Evolutionary conservation across 2,113 vertebrate genomes (phyloP).

Genomic region (Datnioides undecimradiatus): DNA sequence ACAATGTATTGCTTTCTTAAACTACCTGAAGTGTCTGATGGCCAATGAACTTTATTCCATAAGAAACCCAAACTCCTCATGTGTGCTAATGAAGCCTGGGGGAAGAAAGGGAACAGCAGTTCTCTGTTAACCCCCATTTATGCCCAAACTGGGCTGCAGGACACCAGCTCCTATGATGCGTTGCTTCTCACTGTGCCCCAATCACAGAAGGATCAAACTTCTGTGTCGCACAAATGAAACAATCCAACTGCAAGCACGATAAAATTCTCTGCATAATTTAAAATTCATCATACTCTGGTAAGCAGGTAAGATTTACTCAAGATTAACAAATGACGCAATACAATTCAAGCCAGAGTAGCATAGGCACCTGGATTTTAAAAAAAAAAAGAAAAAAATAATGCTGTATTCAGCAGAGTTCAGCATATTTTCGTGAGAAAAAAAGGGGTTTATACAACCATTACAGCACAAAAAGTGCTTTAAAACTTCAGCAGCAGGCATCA

Average conservation of each 20-base stretch:
- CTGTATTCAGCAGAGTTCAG: constrained; percentile 38
- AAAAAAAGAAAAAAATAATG: constrained; percentile 5
- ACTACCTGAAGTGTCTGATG: constrained; percentile 12
- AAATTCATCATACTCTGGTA: background rate
- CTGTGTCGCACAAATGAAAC: constrained; percentile 33
- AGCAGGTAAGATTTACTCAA: background rate
- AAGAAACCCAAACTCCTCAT: constrained; percentile 44
- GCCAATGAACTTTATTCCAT: background rate
- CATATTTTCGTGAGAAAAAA: background rate
- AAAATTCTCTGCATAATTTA: background rate
- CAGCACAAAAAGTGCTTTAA: constrained; percentile 28
- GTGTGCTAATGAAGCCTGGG: constrained; percentile 6
- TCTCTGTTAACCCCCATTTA: constrained; percentile 35
- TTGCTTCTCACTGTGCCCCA: constrained; percentile 12
- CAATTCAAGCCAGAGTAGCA: constrained; percentile 40
- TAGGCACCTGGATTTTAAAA: constrained; percentile 21
- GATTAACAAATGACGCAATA: background rate
- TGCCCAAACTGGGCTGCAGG: constrained; percentile 5
- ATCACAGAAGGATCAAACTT: constrained; percentile 35
- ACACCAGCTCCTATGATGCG: constrained; percentile 13
- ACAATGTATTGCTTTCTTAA: background rate
- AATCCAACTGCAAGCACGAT: background rate
- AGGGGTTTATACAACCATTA: background rate
- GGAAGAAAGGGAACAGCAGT: constrained; percentile 9
- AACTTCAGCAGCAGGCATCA: constrained; percentile 8